Conservation (phyloP, 2,888 invertebrate genomes). For the Megalurothrips usitatus region DNA sequence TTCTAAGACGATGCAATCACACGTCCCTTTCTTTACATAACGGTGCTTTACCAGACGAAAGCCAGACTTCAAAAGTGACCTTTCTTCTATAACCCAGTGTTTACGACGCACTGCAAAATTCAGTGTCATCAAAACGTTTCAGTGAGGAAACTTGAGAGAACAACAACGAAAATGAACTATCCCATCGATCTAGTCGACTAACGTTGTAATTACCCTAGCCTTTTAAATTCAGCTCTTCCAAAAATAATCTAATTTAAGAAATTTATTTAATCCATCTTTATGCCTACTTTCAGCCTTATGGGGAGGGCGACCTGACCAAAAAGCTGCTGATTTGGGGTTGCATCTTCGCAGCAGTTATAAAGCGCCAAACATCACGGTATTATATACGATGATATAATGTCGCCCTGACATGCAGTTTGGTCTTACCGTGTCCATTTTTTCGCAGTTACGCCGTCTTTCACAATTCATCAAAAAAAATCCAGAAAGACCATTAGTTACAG, state of each 20-base stretch:
- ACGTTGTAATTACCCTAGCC: not conserved
- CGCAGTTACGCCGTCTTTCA: too few species aligned
- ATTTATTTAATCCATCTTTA: slow-evolving; percentile 6
- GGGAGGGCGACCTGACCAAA: not conserved
- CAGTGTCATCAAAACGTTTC: not conserved
- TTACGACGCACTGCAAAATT: not conserved
- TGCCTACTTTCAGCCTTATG: slow-evolving; percentile 24
- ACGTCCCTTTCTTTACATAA: not conserved
- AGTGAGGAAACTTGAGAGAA: not conserved
- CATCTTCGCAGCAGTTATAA: too few species aligned
- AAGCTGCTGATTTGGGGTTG: not conserved
- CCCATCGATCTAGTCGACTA: not conserved
- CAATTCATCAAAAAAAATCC: too few species aligned
- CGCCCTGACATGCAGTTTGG: not conserved
- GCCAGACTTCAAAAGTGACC: not conserved
- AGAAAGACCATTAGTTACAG: too few species aligned
- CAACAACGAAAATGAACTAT: not conserved
- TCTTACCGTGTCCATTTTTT: not conserved
- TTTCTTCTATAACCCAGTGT: too few species aligned
- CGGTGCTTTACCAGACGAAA: not conserved
- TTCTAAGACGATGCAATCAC: not conserved
- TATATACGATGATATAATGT: not conserved
- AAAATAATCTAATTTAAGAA: slow-evolving; percentile 22
- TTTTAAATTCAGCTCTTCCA: not conserved
- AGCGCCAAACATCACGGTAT: too few species aligned